A percentile compares a stretch with the other conserved stretches of the same genome.
Conservation (phyloP, 2,797 vertebrate species). For the Astyanax mexicanus region DNA sequence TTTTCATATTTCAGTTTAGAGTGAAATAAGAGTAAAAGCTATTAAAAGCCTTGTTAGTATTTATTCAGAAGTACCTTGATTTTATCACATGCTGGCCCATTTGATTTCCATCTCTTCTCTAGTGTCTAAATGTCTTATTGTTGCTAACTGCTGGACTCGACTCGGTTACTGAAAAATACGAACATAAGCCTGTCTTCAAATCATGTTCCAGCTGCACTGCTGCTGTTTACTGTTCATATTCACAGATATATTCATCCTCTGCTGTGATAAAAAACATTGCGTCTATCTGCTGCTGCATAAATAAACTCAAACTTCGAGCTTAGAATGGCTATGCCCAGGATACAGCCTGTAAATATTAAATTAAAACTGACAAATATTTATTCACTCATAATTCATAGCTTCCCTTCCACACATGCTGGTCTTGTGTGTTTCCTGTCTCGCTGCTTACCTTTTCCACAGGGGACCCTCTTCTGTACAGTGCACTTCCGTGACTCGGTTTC, state of each 20-base stretch:
- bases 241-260: conserved; percentile 32
- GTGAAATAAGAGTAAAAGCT: too few species aligned
- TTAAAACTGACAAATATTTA: neutral
- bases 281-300: conserved; percentile 12
- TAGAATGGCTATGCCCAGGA: conserved; percentile 7
- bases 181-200: conserved; percentile 67
- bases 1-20: too few species aligned
- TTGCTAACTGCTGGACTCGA: conserved; percentile 69
- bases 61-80: conserved; percentile 9
- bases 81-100: conserved; percentile 4
- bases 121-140: conserved; percentile 69
- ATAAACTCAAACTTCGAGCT: conserved; percentile 22
- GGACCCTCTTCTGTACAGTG: conserved; percentile 80
- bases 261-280: conserved; percentile 27
- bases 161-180: conserved; percentile 64
- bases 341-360: neutral
- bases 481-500: conserved; percentile 88
- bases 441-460: conserved; percentile 81
- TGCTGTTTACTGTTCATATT: conserved; percentile 48
- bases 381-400: conserved; percentile 28
- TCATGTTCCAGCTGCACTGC: conserved; percentile 60
- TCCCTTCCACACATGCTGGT: conserved; percentile 9
- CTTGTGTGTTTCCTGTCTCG: neutral
- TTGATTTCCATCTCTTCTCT: neutral
- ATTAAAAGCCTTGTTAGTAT: too few species aligned